Conservation (phyloP, 2,888 invertebrate genomes). For the Ophion costatus region DNA sequence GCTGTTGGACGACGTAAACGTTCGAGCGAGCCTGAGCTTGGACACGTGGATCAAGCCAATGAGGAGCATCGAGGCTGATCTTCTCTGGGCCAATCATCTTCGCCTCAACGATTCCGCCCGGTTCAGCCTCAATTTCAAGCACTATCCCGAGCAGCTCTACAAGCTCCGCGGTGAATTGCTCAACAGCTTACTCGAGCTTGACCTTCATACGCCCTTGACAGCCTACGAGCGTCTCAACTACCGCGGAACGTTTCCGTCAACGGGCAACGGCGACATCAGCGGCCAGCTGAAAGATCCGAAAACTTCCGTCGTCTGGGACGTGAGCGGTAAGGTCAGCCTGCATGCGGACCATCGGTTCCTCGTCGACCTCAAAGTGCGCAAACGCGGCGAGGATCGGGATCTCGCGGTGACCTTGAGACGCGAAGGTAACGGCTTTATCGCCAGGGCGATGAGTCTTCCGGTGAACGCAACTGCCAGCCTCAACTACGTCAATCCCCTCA, state of each 20-base stretch:
- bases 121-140: conserved; percentile 70
- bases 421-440: conserved; percentile 68
- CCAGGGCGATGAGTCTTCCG: conserved; percentile 57
- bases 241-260: conserved; percentile 68
- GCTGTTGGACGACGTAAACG: conserved; percentile 76
- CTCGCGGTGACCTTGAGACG: conserved; percentile 69
- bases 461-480: conserved; percentile 60
- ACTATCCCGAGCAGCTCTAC: conserved; percentile 71
- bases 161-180: conserved; percentile 70
- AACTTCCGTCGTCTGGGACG: conserved; percentile 43
- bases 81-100: conserved; percentile 75
- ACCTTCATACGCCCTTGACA: conserved; percentile 70
- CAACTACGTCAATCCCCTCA: conserved; percentile 74
- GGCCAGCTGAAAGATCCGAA: not conserved
- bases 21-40: conserved; percentile 76
- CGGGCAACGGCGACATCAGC: not conserved
- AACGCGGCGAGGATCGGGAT: not conserved
- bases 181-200: conserved; percentile 67
- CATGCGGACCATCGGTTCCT: conserved; percentile 37
- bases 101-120: conserved; percentile 68
- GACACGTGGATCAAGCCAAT: conserved; percentile 81
- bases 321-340: conserved; percentile 64
- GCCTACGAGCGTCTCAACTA: conserved; percentile 71
- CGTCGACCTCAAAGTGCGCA: conserved; percentile 12
- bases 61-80: conserved; percentile 75